Conservation (phyloP, 2,113 vertebrate species). For the Drymodes brunneopygia region DNA sequence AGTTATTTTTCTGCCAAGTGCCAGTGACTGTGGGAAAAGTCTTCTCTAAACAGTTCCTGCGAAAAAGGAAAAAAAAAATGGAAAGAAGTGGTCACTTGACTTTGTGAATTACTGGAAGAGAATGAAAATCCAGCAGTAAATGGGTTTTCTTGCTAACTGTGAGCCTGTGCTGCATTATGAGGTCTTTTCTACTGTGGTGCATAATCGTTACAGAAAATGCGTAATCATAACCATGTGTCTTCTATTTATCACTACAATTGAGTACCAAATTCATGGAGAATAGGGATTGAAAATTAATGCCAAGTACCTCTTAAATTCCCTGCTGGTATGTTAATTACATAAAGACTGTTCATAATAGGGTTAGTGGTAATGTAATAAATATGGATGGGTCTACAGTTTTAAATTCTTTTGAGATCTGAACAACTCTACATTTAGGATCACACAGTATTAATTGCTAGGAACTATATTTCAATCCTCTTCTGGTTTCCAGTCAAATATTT, state of each 20-base stretch:
- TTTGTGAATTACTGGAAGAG: neutral
- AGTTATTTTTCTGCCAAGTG: slow-evolving; percentile 43
- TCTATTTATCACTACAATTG: slow-evolving; percentile 43
- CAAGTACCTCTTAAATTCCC: slow-evolving; percentile 55
- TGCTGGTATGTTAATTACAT: slow-evolving; percentile 53
- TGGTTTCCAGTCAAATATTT: neutral
- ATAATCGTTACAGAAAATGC: neutral
- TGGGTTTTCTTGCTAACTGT: neutral
- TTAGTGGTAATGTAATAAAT: slow-evolving; percentile 57
- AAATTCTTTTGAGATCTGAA: slow-evolving; percentile 42
- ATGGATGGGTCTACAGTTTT: slow-evolving; percentile 25
- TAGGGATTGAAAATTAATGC: slow-evolving; percentile 47
- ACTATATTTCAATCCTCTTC: neutral
- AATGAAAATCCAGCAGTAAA: neutral
- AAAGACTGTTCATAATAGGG: slow-evolving; percentile 48
- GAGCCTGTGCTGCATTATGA: neutral
- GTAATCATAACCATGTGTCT: slow-evolving; percentile 17
- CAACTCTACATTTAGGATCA: neutral
- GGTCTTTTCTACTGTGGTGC: neutral
- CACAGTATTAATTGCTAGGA: neutral
- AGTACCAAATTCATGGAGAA: slow-evolving; percentile 32
- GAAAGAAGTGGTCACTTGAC: neutral
- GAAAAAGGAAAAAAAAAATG: neutral
- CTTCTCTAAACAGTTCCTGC: neutral
- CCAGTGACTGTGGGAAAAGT: slow-evolving; percentile 23